Conservation (phyloP, 2,888 invertebrate species). For the Thera obeliscata region DNA sequence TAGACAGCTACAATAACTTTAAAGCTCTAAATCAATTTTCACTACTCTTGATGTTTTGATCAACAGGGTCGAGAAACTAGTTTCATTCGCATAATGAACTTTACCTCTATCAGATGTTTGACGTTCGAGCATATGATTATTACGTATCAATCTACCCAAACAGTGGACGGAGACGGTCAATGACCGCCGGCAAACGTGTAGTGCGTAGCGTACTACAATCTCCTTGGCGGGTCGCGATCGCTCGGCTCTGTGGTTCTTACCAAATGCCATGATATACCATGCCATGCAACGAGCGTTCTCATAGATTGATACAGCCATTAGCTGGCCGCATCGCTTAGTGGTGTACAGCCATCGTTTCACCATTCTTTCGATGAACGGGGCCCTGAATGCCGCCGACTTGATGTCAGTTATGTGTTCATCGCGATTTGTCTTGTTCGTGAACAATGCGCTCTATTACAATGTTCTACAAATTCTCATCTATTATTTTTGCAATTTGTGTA, state of each 20-base stretch:
- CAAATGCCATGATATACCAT: constrained; percentile 17
- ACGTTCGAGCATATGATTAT: constrained; percentile 40
- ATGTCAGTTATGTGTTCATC: constrained; percentile 34
- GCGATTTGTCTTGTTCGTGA: constrained; percentile 30
- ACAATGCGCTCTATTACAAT: constrained; percentile 30
- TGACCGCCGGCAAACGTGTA: constrained; percentile 44
- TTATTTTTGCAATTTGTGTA: constrained; percentile 23
- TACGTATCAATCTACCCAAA: constrained; percentile 45
- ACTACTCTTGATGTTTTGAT: constrained; percentile 10
- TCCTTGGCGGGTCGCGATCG: constrained; percentile 35
- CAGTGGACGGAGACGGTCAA: constrained; percentile 43
- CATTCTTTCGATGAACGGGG: constrained; percentile 16
- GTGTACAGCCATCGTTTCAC: constrained; percentile 21
- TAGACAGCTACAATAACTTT: constrained; percentile 8
- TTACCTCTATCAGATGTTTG: constrained; percentile 38
- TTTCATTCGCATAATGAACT: constrained; percentile 31
- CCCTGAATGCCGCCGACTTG: constrained; percentile 16
- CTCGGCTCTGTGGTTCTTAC: constrained; percentile 27
- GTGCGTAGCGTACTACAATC: constrained; percentile 36
- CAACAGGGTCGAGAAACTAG: constrained; percentile 30
- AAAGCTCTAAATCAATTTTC: constrained; percentile 6
- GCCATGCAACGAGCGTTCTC: constrained; percentile 35
- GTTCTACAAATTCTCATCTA: constrained; percentile 25
- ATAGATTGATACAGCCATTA: constrained; percentile 38
- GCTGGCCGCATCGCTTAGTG: constrained; percentile 40